Percentiles rank a stretch among this genome's conserved stretches.
phyloP scores from a whole-genome alignment of 2,113 vertebrate species.

The Sander vitreus region DNA sequence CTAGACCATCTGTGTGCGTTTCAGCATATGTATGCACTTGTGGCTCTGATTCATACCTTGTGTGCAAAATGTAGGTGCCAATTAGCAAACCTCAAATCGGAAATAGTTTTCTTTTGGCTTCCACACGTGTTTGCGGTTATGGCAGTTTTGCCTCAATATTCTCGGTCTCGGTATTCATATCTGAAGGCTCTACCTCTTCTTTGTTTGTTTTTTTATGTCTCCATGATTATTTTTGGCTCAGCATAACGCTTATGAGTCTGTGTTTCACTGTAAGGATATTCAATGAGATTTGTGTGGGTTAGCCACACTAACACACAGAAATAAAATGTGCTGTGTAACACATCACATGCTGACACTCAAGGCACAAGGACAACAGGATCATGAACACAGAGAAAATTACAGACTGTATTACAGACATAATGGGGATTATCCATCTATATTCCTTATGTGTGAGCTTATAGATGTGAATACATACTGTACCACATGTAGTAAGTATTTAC shows the following conservation, averaged over 20 bases:
- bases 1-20: not conserved
- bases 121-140: not conserved
- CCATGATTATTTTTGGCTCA: constrained; percentile 29
- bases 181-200: not conserved
- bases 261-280: constrained; percentile 5
- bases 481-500: no score
- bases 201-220: not conserved
- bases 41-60: not conserved
- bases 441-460: not conserved
- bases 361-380: not conserved
- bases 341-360: not conserved
- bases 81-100: not conserved
- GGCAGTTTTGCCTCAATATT: not conserved
- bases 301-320: not conserved
- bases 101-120: constrained; percentile 10
- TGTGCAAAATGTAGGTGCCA: not conserved
- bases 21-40: not conserved
- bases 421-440: not conserved
- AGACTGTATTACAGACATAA: not conserved
- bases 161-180: not conserved
- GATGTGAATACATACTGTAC: not conserved
- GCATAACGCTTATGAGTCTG: not conserved
- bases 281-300: constrained; percentile 11
- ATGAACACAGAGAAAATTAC: not conserved
- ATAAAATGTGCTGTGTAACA: not conserved